phyloP scores from a whole-genome alignment of 2,113 vertebrate genomes.

The Epinephelus lanceolatus region DNA sequence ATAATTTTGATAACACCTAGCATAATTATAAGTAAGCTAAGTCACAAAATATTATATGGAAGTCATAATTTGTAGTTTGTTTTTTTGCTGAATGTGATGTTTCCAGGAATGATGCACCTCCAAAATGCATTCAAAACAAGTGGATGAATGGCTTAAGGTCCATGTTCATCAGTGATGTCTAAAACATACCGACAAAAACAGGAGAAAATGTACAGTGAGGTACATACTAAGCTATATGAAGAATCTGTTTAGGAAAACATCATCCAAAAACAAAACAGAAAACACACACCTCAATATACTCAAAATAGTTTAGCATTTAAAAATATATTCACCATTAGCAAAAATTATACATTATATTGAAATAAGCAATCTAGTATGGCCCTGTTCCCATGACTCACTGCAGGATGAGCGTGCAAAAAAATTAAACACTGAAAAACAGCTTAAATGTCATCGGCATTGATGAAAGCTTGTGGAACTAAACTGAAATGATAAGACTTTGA shows the following conservation, averaged over 20 bases:
- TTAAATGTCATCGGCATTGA: neutral
- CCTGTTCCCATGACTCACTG: slow-evolving; percentile 29
- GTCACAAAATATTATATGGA: neutral
- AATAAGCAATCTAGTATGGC: slow-evolving; percentile 52
- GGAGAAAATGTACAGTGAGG: neutral
- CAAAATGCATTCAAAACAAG: neutral
- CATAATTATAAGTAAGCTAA: neutral
- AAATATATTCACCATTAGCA: slow-evolving; percentile 39
- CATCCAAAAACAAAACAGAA: neutral
- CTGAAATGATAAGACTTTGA: neutral
- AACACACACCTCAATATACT: neutral
- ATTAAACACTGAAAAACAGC: neutral
- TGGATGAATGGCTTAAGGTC: neutral
- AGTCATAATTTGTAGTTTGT: neutral
- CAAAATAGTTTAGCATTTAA: slow-evolving; percentile 1
- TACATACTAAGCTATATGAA: neutral
- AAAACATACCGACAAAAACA: neutral
- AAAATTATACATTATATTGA: slow-evolving; percentile 25
- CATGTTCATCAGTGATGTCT: neutral
- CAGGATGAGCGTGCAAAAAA: slow-evolving; percentile 52
- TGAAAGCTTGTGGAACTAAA: neutral
- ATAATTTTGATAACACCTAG: neutral
- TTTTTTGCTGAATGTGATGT: neutral
- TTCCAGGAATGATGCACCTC: neutral
- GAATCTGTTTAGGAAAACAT: neutral